Evolutionary conservation across 1,140 invertebrate genomes (phyloP), one percentile per base, ranked within the genome.

Genomic region (Acyrthosiphon pisum): DNA sequence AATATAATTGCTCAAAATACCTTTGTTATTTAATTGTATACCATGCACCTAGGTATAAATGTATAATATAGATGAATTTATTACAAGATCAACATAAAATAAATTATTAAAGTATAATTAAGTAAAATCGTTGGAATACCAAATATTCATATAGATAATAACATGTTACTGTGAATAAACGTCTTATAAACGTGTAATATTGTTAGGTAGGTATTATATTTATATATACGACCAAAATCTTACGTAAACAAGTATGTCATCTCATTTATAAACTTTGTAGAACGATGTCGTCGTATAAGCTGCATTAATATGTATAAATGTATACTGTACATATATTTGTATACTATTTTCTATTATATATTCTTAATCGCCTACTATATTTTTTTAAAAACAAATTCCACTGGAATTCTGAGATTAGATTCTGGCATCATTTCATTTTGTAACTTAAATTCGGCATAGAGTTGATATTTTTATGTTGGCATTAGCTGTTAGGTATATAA

Each of bases 401-500:
- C 41, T 86, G 84, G 41, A 44, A 86, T 46, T 46, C 84, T 86
- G 84, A 86, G 84, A 86, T 41, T 86, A 86, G 84, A 86, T 86
- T 86, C 84, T 86, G 84, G 84, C 84, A 86, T 86, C 41, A 86
- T 86, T 86, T 86, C 84, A 46, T 46, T 30, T 41, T 18, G 26
- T 86, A 86, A n/a, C 35, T 84, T 84, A 84, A 84, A 84, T 41
- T 83, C 81, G 20, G 81, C 81, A 83, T 83, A 37, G 22, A 83
- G 35, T 41, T 83, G 81, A 37, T 44, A 44, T 84, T 41, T 84
- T 41, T 84, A 44, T 84, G 83, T 41, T 84, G 83, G 83, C 81
- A 83, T 83, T 83, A 83, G 35, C 83, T 84, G 20, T 44, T 84
- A 4, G 23, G 37, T 44, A 44, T 84, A 44, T n/a, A 76, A 44